Conservation (phyloP, 2,888 invertebrate species). For the Patella ulyssiponensis region DNA sequence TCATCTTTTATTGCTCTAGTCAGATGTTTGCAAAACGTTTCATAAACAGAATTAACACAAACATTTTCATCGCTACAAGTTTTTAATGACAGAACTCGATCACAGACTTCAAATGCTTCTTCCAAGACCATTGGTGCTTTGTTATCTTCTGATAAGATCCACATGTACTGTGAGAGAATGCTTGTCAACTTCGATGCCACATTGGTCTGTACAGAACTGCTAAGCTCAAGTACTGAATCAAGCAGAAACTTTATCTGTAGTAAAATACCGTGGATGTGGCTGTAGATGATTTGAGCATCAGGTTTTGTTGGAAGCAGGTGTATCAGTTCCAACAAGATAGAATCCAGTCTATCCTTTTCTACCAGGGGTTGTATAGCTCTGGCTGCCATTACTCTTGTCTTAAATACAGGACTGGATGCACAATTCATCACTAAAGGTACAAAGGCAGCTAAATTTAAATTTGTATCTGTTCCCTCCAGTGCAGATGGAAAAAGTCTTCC, state of each 20-base stretch:
- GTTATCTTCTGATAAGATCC: neutral
- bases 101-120: neutral
- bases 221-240: neutral
- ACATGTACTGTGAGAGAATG: neutral
- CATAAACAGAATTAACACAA: neutral
- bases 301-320: conserved; percentile 57
- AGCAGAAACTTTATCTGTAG: conserved; percentile 76
- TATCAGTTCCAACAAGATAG: conserved; percentile 69
- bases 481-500: conserved; percentile 84
- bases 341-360: conserved; percentile 67
- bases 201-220: neutral
- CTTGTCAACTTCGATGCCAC: neutral
- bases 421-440: conserved; percentile 79
- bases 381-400: conserved; percentile 83
- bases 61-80: neutral
- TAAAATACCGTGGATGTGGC: conserved; percentile 80
- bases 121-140: neutral
- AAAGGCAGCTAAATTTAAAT: conserved; percentile 80
- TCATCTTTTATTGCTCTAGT: neutral
- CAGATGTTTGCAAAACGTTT: neutral
- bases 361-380: conserved; percentile 80
- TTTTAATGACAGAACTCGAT: neutral
- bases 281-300: conserved; percentile 73
- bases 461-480: conserved; percentile 80
- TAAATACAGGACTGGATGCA: conserved; percentile 79